Base-by-base conservation (phyloP, 2,888 invertebrate species). In the Chymomyza fuscimana region DNA sequence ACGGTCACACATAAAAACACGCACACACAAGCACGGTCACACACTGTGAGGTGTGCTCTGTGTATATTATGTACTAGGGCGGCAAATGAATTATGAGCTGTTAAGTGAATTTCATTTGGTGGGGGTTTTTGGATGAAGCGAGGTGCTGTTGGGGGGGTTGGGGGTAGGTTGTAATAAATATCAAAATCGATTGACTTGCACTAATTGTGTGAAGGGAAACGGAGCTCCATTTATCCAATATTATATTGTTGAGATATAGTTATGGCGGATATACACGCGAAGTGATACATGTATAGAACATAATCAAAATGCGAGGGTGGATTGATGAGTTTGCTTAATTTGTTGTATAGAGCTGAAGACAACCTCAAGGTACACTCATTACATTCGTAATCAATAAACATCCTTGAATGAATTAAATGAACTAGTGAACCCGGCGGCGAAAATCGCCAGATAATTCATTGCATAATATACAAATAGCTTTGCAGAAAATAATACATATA, bases 171-270 rank as follows among this genome's bases (percentile, higher is more conserved):
- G 64, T 69, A 78, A 74, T 74, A 74, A 73, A 78, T 78, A 68
- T 67, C 65, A 59, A 25, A 58, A 78, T 80, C 81, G 81, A 80
- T 74, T 76, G 78, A 67, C 65, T 56, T 67, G 74, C 40, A 46
- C 40, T 80, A 76, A 80, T 80, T 80, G 78, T 80, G 69, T 74
- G 78, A 80, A 80, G 78, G 78, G 78, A 74, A 19, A 15, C 4
- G 76, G 69, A 69, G 16, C 66, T 32, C 46, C 22, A 69, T 25
- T 25, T 25, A 58, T 25, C 10, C 25, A 58, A 29, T 19, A 19
- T 19, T n/a, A 54, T 19, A 54, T 19, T 19, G 52, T 19, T n/a
- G 0, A 6, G 10, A 19, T 54, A 16, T 5, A 54, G 19, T 15
- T 15, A 15, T 15, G 19, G 52, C 19, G 16, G 52, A 19, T 16